Conservation (phyloP, 2,888 invertebrate genomes). For the Rhingia rostrata region DNA sequence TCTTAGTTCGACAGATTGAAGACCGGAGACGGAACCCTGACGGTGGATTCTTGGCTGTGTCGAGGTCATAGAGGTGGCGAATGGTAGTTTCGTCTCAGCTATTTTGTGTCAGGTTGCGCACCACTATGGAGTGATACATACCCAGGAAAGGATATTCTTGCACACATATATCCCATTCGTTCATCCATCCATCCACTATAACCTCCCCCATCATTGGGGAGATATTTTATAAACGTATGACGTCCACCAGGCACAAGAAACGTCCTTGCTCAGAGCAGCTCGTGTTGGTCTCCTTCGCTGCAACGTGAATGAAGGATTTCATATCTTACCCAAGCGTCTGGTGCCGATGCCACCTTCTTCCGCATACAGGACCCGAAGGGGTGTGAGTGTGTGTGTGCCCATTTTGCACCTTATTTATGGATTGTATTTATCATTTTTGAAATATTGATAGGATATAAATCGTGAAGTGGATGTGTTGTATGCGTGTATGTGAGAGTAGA, state of each 20-base stretch:
- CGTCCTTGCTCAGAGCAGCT: constrained; percentile 30
- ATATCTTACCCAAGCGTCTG: constrained; percentile 64
- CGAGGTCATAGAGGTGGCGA: constrained; percentile 52
- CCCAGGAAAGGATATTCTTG: constrained; percentile 61
- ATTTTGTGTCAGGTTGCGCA: constrained; percentile 41
- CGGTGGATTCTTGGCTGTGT: constrained; percentile 12
- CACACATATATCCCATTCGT: constrained; percentile 56
- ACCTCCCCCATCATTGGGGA: constrained; percentile 47
- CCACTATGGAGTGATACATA: constrained; percentile 41
- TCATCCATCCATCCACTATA: constrained; percentile 45
- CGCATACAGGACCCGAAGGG: constrained; percentile 6
- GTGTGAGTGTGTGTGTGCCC: constrained; percentile 38
- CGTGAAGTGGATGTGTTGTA: constrained; percentile 64
- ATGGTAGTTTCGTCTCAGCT: constrained; percentile 48
- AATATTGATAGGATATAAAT: constrained; percentile 77
- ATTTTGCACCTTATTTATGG: constrained; percentile 77
- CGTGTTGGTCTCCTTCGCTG: constrained; percentile 37
- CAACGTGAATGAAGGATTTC: constrained; percentile 71
- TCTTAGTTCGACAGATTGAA: constrained; percentile 67
- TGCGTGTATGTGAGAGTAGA: constrained; percentile 27
- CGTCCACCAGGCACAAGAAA: constrained; percentile 62
- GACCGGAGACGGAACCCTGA: constrained; percentile 36
- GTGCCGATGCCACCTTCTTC: constrained; percentile 54
- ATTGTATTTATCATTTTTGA: constrained; percentile 78
- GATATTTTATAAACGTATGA: constrained; percentile 69